Evolutionary conservation across 2,113 vertebrate genomes (phyloP).

Genomic region (Sisor rabdophorus): DNA sequence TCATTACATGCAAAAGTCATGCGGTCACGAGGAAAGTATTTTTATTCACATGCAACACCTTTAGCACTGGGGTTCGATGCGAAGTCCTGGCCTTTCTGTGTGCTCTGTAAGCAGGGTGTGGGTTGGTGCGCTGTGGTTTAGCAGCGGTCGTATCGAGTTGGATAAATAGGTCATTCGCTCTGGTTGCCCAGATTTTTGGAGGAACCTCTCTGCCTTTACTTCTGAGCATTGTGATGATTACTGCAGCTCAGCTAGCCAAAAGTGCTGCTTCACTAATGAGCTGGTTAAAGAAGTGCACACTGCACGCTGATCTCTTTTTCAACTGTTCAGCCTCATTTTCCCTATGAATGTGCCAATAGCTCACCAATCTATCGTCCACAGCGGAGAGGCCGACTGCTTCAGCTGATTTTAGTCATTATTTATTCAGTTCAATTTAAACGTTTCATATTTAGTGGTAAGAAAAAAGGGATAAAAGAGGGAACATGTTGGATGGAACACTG

Average conservation of each 20-base stretch:
- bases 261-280: constrained; percentile 44
- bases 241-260: constrained; percentile 32
- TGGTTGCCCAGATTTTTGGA: constrained; percentile 47
- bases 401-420: background rate
- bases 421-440: background rate
- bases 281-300: constrained; percentile 44
- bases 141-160: constrained; percentile 32
- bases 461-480: background rate
- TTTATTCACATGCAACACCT: constrained; percentile 13
- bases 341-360: background rate
- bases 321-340: background rate
- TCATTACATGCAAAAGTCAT: background rate
- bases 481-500: background rate
- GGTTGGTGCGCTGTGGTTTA: constrained; percentile 22
- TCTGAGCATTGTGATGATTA: constrained; percentile 21
- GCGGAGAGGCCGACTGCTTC: background rate
- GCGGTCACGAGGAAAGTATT: constrained; percentile 23
- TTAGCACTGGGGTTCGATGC: background rate
- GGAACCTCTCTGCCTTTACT: constrained; percentile 8
- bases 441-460: background rate
- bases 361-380: background rate
- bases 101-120: background rate
- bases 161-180: constrained; percentile 55
- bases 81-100: constrained; percentile 6
- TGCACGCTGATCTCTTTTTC: constrained; percentile 16